Evolutionary conservation across 2,888 invertebrate genomes (phyloP), one percentile per base, ranked within the genome.

Genomic region (Palloptera scutellata): DNA sequence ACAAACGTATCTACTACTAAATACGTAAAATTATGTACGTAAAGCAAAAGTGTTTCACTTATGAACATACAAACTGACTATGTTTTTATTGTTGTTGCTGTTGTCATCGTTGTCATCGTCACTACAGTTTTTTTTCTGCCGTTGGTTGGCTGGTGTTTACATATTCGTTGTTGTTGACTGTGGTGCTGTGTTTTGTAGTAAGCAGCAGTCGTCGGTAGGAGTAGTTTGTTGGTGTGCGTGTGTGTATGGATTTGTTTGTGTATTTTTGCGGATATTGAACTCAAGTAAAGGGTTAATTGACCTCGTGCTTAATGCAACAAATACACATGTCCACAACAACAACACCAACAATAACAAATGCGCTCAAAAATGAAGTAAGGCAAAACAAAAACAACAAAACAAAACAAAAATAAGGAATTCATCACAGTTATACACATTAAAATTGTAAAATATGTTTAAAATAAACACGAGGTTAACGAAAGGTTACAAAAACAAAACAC

Each of bases 281-380:
- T 79, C 75, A 69, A 68, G 73, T 71, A 73, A 76, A 77, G 77
- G 80, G 79, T 81, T 81, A 81, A 81, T 82, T 81, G 82, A 81
- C 81, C 82, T 81, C 82, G 82, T 81, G 81, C 80, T 77, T 76
- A 81, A 82, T 78, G 78, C 75, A 80, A 74, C 78, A 77, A 30
- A 30, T 30, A 30, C 30, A 30, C 30, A 30, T 30, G 6, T n/a
- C n/a, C 19, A 48, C 75, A 66, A 64, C 45, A 61, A 63, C 13
- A 65, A 67, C n/a, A 57, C 57, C 13, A 64, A 68, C 43, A 51
- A 54, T 59, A 62, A 48, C 13, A 17, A 66, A 51, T 57, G 57
- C 17, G 54, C 48, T 19, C 63, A 60, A 3, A 55, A 57, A 41
- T 40, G 19, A 53, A 45, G 42, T 41, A 69, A 67, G 12, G 61